phyloP scores from a whole-genome alignment of 37 sponge, comb jelly and placozoan species.

The Ianthella basta region DNA sequence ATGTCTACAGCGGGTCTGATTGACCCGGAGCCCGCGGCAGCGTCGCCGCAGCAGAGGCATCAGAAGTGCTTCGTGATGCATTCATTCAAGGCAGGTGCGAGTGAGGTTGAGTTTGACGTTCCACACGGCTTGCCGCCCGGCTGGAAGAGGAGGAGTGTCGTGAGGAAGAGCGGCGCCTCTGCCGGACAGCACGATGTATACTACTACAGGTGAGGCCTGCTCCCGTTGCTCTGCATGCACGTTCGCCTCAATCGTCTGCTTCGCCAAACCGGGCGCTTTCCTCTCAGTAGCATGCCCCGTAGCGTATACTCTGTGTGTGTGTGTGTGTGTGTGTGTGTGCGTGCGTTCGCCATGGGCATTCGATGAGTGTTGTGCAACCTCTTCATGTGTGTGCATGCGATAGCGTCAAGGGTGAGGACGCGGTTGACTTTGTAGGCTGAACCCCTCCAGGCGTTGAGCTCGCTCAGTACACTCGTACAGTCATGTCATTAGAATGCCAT shows the following conservation, averaged over 20 bases:
- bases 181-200: conserved; percentile 28
- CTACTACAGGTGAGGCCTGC: conserved; percentile 21
- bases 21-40: background rate
- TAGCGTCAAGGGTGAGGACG: no score
- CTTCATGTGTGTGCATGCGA: no score
- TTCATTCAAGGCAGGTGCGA: background rate
- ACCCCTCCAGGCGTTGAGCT: no score
- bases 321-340: conserved; percentile 13
- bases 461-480: no score
- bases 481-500: no score
- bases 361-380: no score
- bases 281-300: background rate
- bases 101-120: background rate
- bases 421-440: no score
- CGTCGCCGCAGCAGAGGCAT: background rate
- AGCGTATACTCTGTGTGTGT: background rate
- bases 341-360: no score
- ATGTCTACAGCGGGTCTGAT: background rate
- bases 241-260: background rate
- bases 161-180: conserved; percentile 35
- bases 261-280: background rate
- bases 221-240: background rate
- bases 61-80: conserved; percentile 19
- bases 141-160: conserved; percentile 9
- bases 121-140: conserved; percentile 2